A percentile compares a stretch with the other conserved stretches of the same genome.
Conservation (phyloP, 2,113 vertebrate species). For the Psophia crepitans region DNA sequence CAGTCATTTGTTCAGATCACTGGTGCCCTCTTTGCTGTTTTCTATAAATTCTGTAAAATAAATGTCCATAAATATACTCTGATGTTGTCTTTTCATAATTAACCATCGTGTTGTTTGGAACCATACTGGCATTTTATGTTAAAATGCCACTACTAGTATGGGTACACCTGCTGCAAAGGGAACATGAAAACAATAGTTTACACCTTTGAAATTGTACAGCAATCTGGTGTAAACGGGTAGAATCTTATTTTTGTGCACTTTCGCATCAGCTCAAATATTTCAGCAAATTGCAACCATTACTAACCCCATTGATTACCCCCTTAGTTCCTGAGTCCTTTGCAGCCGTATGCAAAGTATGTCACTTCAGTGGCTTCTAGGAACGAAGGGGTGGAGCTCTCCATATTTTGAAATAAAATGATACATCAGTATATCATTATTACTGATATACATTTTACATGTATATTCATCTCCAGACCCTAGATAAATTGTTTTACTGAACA, state of each 20-base stretch:
- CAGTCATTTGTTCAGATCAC: constrained; percentile 69
- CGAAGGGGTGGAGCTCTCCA: background rate
- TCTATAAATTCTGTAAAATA: constrained; percentile 76
- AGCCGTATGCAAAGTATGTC: background rate
- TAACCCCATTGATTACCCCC: background rate
- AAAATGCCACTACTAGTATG: constrained; percentile 80
- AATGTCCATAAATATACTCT: constrained; percentile 75
- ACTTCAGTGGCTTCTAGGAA: constrained; percentile 13
- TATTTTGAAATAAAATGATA: constrained; percentile 20
- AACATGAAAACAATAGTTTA: constrained; percentile 66
- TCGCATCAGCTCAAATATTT: background rate
- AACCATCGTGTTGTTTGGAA: constrained; percentile 75
- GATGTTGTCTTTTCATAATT: constrained; percentile 82
- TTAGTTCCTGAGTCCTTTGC: constrained; percentile 27
- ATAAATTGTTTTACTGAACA: constrained; percentile 25
- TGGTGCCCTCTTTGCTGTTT: constrained; percentile 67
- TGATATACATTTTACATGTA: constrained; percentile 61
- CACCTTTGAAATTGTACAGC: constrained; percentile 63
- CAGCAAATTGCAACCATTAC: background rate
- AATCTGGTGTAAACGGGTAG: constrained; percentile 71
- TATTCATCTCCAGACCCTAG: constrained; percentile 28
- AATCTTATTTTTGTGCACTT: constrained; percentile 29
- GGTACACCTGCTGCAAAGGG: constrained; percentile 76
- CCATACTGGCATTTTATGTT: constrained; percentile 82
- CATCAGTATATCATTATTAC: background rate